Conservation (phyloP, 92 coral and sea anemone genomes). For the Phymanthus crucifer region DNA sequence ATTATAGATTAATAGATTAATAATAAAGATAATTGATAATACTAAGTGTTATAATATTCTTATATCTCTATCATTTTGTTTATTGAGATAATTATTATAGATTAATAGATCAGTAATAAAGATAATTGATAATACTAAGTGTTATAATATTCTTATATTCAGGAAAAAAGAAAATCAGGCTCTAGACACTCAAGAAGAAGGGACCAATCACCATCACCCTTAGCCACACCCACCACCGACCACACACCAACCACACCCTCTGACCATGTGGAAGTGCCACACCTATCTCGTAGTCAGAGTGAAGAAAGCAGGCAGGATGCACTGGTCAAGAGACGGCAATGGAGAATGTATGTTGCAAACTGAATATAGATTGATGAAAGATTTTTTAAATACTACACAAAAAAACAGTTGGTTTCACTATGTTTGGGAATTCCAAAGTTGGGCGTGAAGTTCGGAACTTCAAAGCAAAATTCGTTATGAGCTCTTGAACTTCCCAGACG, state of each 20-base stretch:
- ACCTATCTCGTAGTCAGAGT: not conserved
- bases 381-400: too few relatives aligned
- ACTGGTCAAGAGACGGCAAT: conserved; percentile 48
- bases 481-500: too few relatives aligned
- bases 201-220: conserved; percentile 16
- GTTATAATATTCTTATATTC: not conserved
- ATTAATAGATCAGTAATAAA: not conserved
- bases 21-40: not conserved
- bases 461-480: too few relatives aligned
- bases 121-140: not conserved
- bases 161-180: conserved; percentile 23
- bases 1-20: not conserved
- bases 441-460: too few relatives aligned
- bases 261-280: conserved; percentile 26
- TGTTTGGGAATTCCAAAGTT: too few relatives aligned
- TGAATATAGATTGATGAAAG: not conserved
- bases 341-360: conserved; percentile 61
- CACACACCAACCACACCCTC: conserved; percentile 6
- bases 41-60: not conserved
- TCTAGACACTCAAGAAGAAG: conserved; percentile 31
- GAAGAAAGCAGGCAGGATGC: conserved; percentile 31
- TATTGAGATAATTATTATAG: not conserved
- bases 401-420: too few relatives aligned
- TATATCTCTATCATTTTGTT: too few relatives aligned
- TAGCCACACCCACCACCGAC: conserved; percentile 15